Conservation (phyloP, 2,113 vertebrate species). For the Cephalopholis sonnerati region DNA sequence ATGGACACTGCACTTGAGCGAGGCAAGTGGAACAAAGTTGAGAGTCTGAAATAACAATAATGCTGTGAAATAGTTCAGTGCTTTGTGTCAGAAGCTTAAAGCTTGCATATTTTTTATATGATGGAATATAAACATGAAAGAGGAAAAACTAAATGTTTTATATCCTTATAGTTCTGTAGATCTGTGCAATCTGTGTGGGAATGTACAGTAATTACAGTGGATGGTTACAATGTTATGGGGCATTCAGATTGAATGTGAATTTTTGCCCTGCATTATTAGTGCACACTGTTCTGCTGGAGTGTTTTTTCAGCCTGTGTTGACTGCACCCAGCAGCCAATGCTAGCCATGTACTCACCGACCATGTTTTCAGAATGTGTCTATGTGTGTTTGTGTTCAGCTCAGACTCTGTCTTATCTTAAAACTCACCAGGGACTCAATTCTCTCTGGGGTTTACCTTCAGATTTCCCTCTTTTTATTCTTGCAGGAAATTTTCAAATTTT, state of each 20-base stretch:
- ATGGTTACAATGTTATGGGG: background rate
- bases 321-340: background rate
- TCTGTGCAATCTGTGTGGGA: background rate
- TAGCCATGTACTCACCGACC: too few relatives aligned
- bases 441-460: background rate
- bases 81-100: background rate
- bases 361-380: too few relatives aligned
- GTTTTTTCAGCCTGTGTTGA: background rate
- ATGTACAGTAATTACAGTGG: background rate
- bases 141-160: background rate
- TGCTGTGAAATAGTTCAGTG: slow-evolving; percentile 17
- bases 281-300: background rate
- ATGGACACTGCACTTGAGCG: slow-evolving; percentile 47
- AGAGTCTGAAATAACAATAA: slow-evolving; percentile 46
- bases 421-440: too few relatives aligned
- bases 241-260: background rate
- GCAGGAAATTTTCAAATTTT: too few relatives aligned
- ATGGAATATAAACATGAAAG: slow-evolving; percentile 4
- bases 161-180: background rate
- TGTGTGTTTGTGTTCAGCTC: too few relatives aligned
- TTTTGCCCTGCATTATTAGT: background rate
- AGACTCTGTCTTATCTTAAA: background rate
- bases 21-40: slow-evolving; percentile 39
- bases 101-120: background rate
- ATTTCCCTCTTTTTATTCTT: background rate